Conservation (phyloP, 2,113 vertebrate species). For the Chloropsis cyanopogon region DNA sequence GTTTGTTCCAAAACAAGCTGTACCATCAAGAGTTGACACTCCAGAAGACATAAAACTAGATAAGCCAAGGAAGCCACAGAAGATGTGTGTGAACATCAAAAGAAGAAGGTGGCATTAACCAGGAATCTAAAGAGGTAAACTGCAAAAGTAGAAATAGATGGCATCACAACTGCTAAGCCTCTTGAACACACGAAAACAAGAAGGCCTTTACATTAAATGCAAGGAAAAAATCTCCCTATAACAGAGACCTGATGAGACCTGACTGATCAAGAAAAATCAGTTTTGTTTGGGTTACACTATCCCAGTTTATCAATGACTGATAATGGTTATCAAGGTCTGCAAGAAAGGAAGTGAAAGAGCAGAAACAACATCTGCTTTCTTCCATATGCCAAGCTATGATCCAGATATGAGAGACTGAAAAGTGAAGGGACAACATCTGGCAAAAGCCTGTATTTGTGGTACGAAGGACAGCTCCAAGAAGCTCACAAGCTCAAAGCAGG, state of each 20-base stretch:
- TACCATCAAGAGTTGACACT: neutral
- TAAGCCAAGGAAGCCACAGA: neutral
- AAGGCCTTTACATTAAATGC: neutral
- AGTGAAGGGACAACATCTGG: neutral
- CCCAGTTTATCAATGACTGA: accelerated
- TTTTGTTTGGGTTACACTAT: neutral
- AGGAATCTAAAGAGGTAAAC: neutral
- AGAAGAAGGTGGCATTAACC: neutral
- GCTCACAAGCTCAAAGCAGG: neutral
- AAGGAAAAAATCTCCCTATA: neutral
- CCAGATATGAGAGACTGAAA: neutral
- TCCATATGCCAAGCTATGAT: neutral
- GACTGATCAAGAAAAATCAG: neutral
- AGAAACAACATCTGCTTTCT: neutral
- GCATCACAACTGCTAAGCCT: neutral
- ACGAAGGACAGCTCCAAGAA: neutral
- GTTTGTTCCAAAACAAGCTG: neutral
- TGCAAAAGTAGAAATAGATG: neutral
- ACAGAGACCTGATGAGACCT: neutral
- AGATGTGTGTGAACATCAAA: neutral
- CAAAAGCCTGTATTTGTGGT: neutral
- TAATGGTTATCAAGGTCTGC: neutral
- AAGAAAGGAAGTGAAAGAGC: neutral
- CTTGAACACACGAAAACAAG: neutral
- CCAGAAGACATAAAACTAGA: neutral